Evolutionary conservation across 2,113 vertebrate species (phyloP).

Genomic region (Proteles cristata): DNA sequence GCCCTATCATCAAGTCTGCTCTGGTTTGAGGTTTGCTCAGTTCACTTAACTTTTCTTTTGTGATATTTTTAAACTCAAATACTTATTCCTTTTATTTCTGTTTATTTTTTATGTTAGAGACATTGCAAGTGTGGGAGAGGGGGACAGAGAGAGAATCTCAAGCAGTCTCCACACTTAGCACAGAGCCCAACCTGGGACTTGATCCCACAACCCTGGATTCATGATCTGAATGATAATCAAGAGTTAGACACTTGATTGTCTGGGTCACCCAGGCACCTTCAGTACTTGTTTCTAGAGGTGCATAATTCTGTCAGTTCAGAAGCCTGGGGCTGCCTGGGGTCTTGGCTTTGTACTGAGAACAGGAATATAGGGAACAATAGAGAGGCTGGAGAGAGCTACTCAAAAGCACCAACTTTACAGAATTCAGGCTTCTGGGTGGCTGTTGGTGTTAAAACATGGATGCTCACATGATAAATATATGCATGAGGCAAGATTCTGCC

Average conservation of each 20-base stretch:
- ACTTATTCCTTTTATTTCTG: background rate
- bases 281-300: background rate
- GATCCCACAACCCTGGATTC: no score
- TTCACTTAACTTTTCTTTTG: background rate
- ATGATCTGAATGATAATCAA: no score
- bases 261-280: no score
- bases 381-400: no score
- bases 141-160: no score
- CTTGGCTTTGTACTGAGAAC: background rate
- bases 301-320: background rate
- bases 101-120: no score
- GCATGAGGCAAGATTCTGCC: background rate
- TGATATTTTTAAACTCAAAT: background rate
- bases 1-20: background rate
- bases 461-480: background rate
- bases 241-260: no score
- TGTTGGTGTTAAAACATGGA: background rate
- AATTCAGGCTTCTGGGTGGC: background rate
- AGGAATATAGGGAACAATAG: background rate
- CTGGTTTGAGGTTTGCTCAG: background rate
- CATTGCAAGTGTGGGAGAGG: no score
- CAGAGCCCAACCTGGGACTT: no score
- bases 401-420: background rate
- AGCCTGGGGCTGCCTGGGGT: background rate
- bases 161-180: no score